Conservation (phyloP, 2,888 invertebrate species). For the Torymus tubicola region DNA sequence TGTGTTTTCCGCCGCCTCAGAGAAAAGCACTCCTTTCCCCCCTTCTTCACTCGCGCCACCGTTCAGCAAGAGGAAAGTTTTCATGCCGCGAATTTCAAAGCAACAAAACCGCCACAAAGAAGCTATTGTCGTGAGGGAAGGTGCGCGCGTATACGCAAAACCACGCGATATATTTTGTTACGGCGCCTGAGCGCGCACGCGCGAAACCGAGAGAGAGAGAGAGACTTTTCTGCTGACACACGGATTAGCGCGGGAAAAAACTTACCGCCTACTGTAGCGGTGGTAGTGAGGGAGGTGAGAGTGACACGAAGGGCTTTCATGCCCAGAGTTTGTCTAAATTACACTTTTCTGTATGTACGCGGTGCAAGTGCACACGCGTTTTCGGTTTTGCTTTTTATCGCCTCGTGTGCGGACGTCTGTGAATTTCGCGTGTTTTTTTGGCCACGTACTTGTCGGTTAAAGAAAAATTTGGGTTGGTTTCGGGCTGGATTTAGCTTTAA, state of each 20-base stretch:
- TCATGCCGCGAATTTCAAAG: constrained; percentile 33
- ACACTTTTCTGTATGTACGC: too few species aligned
- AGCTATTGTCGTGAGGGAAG: constrained; percentile 46
- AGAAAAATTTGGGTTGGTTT: too few species aligned
- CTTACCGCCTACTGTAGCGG: constrained; percentile 13
- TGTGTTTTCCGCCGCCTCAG: constrained; percentile 31
- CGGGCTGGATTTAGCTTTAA: too few species aligned
- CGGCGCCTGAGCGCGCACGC: constrained; percentile 20
- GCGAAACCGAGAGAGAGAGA: constrained; percentile 20
- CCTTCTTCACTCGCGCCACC: neutral
- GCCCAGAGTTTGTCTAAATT: neutral
- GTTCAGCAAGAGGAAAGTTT: constrained; percentile 48
- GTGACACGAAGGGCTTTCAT: constrained; percentile 11
- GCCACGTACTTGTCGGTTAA: too few species aligned
- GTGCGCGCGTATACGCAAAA: constrained; percentile 7
- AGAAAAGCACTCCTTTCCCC: constrained; percentile 32
- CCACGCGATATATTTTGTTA: constrained; percentile 50
- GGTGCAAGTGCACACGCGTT: too few species aligned
- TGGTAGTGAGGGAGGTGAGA: neutral
- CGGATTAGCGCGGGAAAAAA: constrained; percentile 38
- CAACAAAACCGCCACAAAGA: constrained; percentile 49
- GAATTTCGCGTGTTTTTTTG: too few species aligned
- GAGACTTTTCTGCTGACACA: neutral
- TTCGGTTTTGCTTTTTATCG: too few species aligned
- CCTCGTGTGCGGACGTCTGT: too few species aligned